Conservation (phyloP, 2,888 invertebrate genomes). For the Zhuqinia jingwanae region DNA sequence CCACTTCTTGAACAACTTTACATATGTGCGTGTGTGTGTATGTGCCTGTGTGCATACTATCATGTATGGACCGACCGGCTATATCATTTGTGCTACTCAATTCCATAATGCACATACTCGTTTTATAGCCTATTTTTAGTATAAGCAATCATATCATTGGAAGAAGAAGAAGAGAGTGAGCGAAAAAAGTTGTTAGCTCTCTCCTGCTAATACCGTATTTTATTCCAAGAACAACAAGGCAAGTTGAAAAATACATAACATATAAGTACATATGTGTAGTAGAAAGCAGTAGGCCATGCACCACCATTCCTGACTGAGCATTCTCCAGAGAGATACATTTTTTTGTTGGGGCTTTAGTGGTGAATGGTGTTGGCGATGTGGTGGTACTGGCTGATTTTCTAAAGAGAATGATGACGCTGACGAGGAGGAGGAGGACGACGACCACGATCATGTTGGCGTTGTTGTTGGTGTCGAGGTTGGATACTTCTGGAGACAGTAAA, state of each 20-base stretch:
- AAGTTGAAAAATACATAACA: conserved; percentile 3
- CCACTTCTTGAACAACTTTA: conserved; percentile 9
- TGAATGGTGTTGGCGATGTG: conserved; percentile 23
- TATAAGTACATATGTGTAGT: no score
- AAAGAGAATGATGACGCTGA: conserved; percentile 15
- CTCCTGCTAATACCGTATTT: conserved; percentile 17
- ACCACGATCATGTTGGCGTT: neutral
- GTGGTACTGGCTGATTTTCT: no score
- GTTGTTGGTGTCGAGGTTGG: conserved; percentile 12
- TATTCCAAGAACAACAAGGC: conserved; percentile 1
- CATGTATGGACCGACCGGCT: conserved; percentile 39
- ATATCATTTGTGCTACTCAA: neutral
- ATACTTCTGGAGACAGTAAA: neutral
- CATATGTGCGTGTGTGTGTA: no score
- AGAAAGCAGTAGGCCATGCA: neutral
- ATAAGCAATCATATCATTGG: conserved; percentile 40
- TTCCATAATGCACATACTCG: neutral
- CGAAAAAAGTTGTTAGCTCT: conserved; percentile 44
- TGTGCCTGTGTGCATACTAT: neutral
- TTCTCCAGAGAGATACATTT: conserved; percentile 34
- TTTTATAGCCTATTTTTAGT: conserved; percentile 5
- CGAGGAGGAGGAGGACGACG: neutral
- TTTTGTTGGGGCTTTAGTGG: conserved; percentile 5
- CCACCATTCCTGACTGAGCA: conserved; percentile 27
- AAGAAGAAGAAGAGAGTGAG: neutral